Evolutionary conservation across 2,888 invertebrate genomes (phyloP).

Genomic region (Globia sparganii): DNA sequence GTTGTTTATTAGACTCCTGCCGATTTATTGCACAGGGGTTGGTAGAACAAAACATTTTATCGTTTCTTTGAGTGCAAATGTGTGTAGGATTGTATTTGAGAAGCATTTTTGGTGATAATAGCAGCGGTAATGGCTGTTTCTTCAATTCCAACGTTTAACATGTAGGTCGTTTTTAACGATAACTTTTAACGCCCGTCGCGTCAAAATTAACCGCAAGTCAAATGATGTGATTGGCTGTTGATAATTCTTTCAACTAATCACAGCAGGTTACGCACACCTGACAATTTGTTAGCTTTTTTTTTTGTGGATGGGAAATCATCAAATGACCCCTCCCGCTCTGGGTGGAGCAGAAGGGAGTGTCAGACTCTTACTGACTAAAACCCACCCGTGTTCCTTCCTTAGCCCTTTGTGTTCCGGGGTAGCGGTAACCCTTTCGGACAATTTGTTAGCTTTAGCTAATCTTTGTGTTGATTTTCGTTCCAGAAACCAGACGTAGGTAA

Average conservation of each 20-base stretch:
- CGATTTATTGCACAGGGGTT: slow-evolving; percentile 79
- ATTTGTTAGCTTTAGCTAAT: background rate
- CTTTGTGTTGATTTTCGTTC: background rate
- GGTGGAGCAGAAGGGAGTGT: no score
- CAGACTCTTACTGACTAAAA: no score
- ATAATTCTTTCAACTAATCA: background rate
- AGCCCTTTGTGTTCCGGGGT: no score
- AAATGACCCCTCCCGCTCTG: no score
- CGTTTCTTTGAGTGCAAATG: slow-evolving; percentile 67
- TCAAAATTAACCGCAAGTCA: background rate
- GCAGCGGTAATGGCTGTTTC: background rate
- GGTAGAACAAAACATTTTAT: slow-evolving; percentile 64
- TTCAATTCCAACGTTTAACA: background rate
- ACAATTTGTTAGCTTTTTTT: no score
- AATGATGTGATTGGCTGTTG: background rate
- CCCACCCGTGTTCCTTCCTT: no score
- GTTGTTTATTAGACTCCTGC: slow-evolving; percentile 78
- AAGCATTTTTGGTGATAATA: slow-evolving; percentile 27
- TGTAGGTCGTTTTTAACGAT: no score
- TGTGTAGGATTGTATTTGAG: slow-evolving; percentile 51
- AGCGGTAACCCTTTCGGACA: no score
- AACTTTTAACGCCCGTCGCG: background rate
- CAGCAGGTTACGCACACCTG: no score
- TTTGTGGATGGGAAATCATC: no score
- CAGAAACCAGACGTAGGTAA: background rate